phyloP scores from a whole-genome alignment of 2,888 invertebrate genomes.

The Drosophila neonasuta region DNA sequence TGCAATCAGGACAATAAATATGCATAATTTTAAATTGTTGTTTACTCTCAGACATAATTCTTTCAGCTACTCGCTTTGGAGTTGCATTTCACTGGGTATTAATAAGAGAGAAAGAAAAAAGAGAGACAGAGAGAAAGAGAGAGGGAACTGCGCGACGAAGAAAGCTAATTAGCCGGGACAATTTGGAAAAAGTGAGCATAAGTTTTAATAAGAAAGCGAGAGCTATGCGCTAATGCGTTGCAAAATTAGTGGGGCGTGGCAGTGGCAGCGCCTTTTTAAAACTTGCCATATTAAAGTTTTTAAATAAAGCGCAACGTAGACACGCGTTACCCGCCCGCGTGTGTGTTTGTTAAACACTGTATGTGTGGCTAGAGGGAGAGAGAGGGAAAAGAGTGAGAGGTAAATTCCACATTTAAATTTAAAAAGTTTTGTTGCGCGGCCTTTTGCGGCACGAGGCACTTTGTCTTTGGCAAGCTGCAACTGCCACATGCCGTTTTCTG shows the following conservation, averaged over 20 bases:
- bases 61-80: background rate
- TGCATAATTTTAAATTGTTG: too few species aligned
- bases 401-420: constrained; percentile 69
- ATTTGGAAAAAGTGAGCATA: constrained; percentile 59
- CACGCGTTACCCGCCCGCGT: background rate
- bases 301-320: constrained; percentile 10
- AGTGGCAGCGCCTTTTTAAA: constrained; percentile 18
- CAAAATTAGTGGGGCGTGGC: constrained; percentile 47
- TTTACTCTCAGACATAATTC: too few species aligned
- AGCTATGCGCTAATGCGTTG: constrained; percentile 43
- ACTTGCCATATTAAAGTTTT: constrained; percentile 55
- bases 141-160: constrained; percentile 24
- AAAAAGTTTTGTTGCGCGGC: constrained; percentile 53
- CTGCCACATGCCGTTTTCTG: constrained; percentile 31
- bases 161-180: constrained; percentile 68
- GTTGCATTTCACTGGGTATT: constrained; percentile 3
- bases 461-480: constrained; percentile 28
- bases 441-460: constrained; percentile 39
- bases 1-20: too few species aligned
- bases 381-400: constrained; percentile 6
- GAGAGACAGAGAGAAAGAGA: background rate
- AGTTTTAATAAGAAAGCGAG: constrained; percentile 60
- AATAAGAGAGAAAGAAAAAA: background rate
- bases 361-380: background rate
- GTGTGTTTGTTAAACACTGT: constrained; percentile 18